These are phyloP conservation scores for Patella vulgata DNA, from an alignment of 1,140 invertebrate species.

Conservation along the genomic window DNA sequence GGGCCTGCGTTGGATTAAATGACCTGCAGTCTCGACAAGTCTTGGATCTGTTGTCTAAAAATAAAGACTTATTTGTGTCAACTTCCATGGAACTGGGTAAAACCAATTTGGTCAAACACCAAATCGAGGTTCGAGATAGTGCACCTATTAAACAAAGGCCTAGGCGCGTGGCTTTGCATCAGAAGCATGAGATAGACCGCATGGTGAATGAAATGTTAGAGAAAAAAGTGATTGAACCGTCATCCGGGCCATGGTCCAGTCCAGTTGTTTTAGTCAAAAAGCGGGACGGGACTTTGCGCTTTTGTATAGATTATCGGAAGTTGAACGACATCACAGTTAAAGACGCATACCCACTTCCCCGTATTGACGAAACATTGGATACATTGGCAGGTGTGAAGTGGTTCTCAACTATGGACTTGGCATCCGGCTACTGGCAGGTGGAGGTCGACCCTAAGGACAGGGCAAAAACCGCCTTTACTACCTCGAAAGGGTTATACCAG, in stretches of 20 bases:
- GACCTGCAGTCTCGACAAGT: no score
- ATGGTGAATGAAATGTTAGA: constrained; percentile 26
- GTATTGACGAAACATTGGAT: constrained; percentile 66
- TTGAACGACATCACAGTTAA: constrained; percentile 65
- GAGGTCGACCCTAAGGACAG: constrained; percentile 35
- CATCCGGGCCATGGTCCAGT: constrained; percentile 42
- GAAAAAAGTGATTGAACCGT: constrained; percentile 41
- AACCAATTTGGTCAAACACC: constrained; percentile 30
- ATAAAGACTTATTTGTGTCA: no score
- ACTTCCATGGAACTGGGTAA: no score
- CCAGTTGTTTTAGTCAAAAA: constrained; percentile 67
- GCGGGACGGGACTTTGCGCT: constrained; percentile 63
- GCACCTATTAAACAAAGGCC: constrained; percentile 26
- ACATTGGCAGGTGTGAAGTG: constrained; percentile 52
- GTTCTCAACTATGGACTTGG: constrained; percentile 68
- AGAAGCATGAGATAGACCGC: constrained; percentile 16
- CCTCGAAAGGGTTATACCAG: constrained; percentile 32
- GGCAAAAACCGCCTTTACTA: constrained; percentile 40
- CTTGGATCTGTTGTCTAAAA: no score
- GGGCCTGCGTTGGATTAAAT: no score
- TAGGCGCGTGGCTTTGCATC: constrained; percentile 21
- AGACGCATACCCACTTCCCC: constrained; percentile 70
- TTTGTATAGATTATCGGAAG: constrained; percentile 68
- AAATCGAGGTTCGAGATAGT: constrained; percentile 26
- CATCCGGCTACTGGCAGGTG: constrained; percentile 68